Evolutionary conservation across 2,797 vertebrate species (phyloP).

Genomic region (Acanthurus leucopareius): DNA sequence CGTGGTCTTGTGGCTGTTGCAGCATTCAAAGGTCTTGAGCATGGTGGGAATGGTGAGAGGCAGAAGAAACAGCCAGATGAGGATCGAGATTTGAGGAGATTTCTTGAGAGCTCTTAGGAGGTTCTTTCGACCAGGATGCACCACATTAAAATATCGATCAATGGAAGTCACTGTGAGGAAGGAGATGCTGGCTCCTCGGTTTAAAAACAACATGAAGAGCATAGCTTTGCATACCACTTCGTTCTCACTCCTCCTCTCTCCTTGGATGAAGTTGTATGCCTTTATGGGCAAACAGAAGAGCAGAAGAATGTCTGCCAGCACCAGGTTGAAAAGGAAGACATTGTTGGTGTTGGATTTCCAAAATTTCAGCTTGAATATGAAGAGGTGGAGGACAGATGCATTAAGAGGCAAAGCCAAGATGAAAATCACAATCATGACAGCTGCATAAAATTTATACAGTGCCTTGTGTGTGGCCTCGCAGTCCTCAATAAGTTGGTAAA

Average conservation of each 20-base stretch:
- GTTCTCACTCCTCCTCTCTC: constrained; percentile 37
- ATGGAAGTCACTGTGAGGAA: constrained; percentile 83
- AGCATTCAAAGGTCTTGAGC: constrained; percentile 73
- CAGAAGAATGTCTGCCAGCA: constrained; percentile 80
- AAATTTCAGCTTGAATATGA: constrained; percentile 85
- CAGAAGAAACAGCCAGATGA: constrained; percentile 80
- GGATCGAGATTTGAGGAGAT: constrained; percentile 69
- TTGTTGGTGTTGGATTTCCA: constrained; percentile 85
- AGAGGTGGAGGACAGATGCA: constrained; percentile 78
- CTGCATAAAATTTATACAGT: constrained; percentile 74
- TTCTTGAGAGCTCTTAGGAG: constrained; percentile 67
- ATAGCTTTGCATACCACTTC: constrained; percentile 43
- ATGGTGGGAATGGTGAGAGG: constrained; percentile 77
- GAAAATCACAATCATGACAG: constrained; percentile 74
- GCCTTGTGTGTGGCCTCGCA: neutral
- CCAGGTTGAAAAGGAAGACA: constrained; percentile 84
- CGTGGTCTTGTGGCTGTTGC: constrained; percentile 30
- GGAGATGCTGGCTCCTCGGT: constrained; percentile 80
- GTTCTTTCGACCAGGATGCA: constrained; percentile 74
- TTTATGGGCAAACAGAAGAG: constrained; percentile 82
- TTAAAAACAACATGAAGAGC: constrained; percentile 81
- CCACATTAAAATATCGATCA: constrained; percentile 82
- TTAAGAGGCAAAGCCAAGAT: constrained; percentile 82
- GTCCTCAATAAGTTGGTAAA: constrained; percentile 22
- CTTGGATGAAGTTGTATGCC: constrained; percentile 64